A percentile compares a stretch with the other conserved stretches of the same genome.
Evolutionary conservation across 2,888 invertebrate species (phyloP).

Genomic region (Euphydryas editha): DNA sequence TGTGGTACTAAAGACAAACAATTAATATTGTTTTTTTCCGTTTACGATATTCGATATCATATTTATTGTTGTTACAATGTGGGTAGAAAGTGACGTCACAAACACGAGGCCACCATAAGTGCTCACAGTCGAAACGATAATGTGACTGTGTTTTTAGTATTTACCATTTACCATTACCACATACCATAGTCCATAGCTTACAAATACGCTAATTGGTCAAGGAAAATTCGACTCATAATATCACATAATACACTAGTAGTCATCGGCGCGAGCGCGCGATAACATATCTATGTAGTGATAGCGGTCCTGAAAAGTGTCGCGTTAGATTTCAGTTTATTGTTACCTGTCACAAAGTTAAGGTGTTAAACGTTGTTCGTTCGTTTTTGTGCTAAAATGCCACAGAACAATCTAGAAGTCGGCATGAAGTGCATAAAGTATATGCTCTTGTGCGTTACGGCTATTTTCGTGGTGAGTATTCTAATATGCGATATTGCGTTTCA

Average conservation of each 20-base stretch:
- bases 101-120: conserved; percentile 16
- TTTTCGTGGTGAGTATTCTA: conserved; percentile 88
- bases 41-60: too few species aligned
- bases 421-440: conserved; percentile 91
- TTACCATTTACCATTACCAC: conserved; percentile 34
- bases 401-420: conserved; percentile 82
- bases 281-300: conserved; percentile 54
- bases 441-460: conserved; percentile 88
- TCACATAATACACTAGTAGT: conserved; percentile 50
- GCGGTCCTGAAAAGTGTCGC: conserved; percentile 45
- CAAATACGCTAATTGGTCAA: conserved; percentile 55
- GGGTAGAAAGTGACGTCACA: conserved; percentile 33
- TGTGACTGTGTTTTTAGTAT: conserved; percentile 40
- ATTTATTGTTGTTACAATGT: conserved; percentile 14
- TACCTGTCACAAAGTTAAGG: conserved; percentile 39
- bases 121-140: conserved; percentile 20
- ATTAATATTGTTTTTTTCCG: too few species aligned
- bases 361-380: conserved; percentile 23
- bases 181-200: conserved; percentile 46
- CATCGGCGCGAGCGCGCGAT: conserved; percentile 46
- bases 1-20: too few species aligned
- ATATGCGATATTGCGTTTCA: conserved; percentile 26
- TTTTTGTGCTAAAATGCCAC: conserved; percentile 55
- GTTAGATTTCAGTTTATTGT: conserved; percentile 47
- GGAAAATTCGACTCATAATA: conserved; percentile 51